phyloP scores from a whole-genome alignment of 2,888 invertebrate species.

The Trachelus stipa region DNA sequence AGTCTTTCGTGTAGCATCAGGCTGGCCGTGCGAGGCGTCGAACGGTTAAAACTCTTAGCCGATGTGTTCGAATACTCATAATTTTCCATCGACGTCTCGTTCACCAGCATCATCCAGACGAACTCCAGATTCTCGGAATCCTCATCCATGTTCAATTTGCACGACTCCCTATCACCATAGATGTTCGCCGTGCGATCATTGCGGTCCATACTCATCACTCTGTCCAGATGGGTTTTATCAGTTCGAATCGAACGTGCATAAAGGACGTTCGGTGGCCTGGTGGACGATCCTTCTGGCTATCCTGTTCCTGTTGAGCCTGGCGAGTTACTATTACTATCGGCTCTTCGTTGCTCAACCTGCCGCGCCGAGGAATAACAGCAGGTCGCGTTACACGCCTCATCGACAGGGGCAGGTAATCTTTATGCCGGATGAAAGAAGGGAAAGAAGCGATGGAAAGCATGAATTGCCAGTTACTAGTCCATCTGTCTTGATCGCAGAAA shows the following conservation, averaged over 20 bases:
- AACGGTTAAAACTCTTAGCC: too few relatives aligned
- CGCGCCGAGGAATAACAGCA: slow-evolving; percentile 11
- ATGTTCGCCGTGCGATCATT: not conserved
- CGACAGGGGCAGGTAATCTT: too few relatives aligned
- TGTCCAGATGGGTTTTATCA: too few relatives aligned
- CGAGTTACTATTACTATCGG: slow-evolving; percentile 11
- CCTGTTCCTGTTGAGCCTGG: not conserved
- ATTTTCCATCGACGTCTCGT: too few relatives aligned
- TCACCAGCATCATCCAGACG: too few relatives aligned
- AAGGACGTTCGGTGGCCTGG: not conserved
- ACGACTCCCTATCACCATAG: not conserved
- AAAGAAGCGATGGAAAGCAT: too few relatives aligned
- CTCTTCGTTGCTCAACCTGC: slow-evolving; percentile 9
- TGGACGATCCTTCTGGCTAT: not conserved
- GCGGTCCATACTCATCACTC: too few relatives aligned
- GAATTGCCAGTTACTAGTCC: not conserved
- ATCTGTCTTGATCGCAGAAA: slow-evolving; percentile 6
- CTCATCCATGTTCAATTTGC: not conserved
- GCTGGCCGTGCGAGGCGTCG: too few relatives aligned
- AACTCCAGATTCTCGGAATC: too few relatives aligned
- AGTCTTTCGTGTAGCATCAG: too few relatives aligned
- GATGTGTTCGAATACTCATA: too few relatives aligned
- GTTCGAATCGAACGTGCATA: not conserved
- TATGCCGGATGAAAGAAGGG: too few relatives aligned
- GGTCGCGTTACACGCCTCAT: not conserved